Percentiles rank a stretch among this genome's conserved stretches.
These are phyloP conservation scores for Sitophilus oryzae DNA, from an alignment of 1,140 invertebrate genomes.

Conservation along the genomic window DNA sequence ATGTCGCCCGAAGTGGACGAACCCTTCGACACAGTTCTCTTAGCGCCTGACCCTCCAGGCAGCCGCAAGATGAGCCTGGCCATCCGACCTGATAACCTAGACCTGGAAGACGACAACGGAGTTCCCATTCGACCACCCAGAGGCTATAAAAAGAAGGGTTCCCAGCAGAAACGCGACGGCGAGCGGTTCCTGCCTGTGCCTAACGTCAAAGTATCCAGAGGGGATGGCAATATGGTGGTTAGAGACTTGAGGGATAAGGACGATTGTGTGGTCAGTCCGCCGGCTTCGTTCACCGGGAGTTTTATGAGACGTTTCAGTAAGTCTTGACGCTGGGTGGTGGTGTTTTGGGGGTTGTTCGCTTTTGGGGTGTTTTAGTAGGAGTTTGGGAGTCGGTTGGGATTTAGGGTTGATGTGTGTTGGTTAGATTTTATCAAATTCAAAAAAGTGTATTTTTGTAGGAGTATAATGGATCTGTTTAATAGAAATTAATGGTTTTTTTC, in stretches of 20 bases:
- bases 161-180: slow-evolving; percentile 53
- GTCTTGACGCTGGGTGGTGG: slow-evolving; percentile 49
- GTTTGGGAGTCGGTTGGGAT: slow-evolving; percentile 1
- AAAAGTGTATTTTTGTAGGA: too few relatives aligned
- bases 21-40: slow-evolving; percentile 20
- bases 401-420: not conserved
- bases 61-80: slow-evolving; percentile 24
- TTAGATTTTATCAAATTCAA: not conserved
- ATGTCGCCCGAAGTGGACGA: slow-evolving; percentile 29
- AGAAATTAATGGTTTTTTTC: too few relatives aligned
- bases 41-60: slow-evolving; percentile 24
- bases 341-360: not conserved
- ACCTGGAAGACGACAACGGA: slow-evolving; percentile 55
- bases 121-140: slow-evolving; percentile 56
- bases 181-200: slow-evolving; percentile 68
- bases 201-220: slow-evolving; percentile 61
- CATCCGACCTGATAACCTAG: slow-evolving; percentile 57
- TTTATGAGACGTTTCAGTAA: slow-evolving; percentile 81
- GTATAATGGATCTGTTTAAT: too few relatives aligned
- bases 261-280: slow-evolving; percentile 38
- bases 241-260: slow-evolving; percentile 46
- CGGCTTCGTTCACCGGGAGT: slow-evolving; percentile 60
- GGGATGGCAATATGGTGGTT: slow-evolving; percentile 31
- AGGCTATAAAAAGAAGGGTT: slow-evolving; percentile 49
- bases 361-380: slow-evolving; percentile 9